Evolutionary conservation across 2,888 invertebrate genomes (phyloP), one percentile per base, ranked within the genome.

Genomic region (Catocala sponsa): DNA sequence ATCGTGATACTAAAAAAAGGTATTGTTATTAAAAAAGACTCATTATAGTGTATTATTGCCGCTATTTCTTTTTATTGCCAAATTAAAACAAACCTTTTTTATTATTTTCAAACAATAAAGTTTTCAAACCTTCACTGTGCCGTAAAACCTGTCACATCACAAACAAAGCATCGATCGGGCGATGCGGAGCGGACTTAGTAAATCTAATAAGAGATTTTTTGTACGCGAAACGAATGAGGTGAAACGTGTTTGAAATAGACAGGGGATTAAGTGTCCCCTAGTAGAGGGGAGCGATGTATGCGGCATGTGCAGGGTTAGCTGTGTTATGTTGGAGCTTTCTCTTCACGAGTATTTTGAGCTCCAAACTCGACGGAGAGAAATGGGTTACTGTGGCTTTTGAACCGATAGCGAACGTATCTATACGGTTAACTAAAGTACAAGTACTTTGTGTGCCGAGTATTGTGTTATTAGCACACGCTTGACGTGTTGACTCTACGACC

Each of bases 181-280:
- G 25, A 25, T 25, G 25, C 25, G 35, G 35, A 38, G 46, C 74
- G 73, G 80, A 82, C 83, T 76, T 84, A 87, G 84, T 91, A 90
- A 92, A 92, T 93, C 91, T 91, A 92, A 93, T 93, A 92, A 91
- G 86, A 81, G 82, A 89, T 93, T 94, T 94, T 92, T 92, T 82
- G 86, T 87, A 87, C 89, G 90, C 89, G 89, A 89, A 90, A 90
- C 90, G 92, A 91, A 92, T 93, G 93, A 93, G 88, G 92, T 91
- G 88, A 92, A 93, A 94, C 93, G 93, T 94, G 94, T 94, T 93
- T 90, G 92, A 92, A 91, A 93, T 92, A 92, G 94, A 92, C 94
- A 90, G 92, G 91, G 94, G 94, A 92, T 94, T 93, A 94, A 89
- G 88, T 91, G 86, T 89, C 92, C 93, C 92, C 90, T 87, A 82